These are phyloP conservation scores for Euleptes europaea DNA, from an alignment of 2,113 vertebrate species.

Conservation along the genomic window DNA sequence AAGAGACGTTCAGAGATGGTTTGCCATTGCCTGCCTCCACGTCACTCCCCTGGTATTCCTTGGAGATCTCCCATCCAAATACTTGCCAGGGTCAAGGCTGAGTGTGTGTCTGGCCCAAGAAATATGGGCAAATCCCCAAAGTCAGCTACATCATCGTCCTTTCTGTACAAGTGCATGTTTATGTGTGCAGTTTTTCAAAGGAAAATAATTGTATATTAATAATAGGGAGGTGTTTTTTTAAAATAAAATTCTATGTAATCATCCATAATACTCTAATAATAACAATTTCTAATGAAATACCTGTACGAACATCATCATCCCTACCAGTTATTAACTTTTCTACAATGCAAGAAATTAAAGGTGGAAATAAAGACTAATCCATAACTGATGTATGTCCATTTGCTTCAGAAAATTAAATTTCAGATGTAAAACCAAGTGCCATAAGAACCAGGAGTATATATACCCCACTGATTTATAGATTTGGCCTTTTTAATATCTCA, in stretches of 20 bases:
- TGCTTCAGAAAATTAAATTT: slow-evolving; percentile 14
- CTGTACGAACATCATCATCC: neutral
- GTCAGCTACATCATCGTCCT: neutral
- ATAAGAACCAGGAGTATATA: neutral
- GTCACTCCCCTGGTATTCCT: too few relatives aligned
- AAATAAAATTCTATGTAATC: neutral
- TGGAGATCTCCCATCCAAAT: too few relatives aligned
- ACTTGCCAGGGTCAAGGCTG: too few relatives aligned
- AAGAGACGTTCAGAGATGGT: too few relatives aligned
- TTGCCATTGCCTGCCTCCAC: too few relatives aligned
- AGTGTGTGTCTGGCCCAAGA: neutral
- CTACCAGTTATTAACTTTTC: neutral
- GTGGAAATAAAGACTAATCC: neutral
- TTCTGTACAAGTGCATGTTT: neutral
- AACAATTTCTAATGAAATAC: neutral
- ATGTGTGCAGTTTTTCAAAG: neutral
- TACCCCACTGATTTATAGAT: slow-evolving; percentile 13
- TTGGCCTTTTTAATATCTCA: neutral
- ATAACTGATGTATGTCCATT: neutral
- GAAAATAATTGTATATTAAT: neutral
- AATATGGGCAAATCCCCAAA: slow-evolving; percentile 9
- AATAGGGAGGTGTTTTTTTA: neutral
- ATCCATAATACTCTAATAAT: neutral
- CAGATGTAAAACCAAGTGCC: neutral
- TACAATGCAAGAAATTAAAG: neutral